Evolutionary conservation across 2,113 vertebrate genomes (phyloP), one percentile per base, ranked within the genome.

Genomic region (Carettochelys insculpta): DNA sequence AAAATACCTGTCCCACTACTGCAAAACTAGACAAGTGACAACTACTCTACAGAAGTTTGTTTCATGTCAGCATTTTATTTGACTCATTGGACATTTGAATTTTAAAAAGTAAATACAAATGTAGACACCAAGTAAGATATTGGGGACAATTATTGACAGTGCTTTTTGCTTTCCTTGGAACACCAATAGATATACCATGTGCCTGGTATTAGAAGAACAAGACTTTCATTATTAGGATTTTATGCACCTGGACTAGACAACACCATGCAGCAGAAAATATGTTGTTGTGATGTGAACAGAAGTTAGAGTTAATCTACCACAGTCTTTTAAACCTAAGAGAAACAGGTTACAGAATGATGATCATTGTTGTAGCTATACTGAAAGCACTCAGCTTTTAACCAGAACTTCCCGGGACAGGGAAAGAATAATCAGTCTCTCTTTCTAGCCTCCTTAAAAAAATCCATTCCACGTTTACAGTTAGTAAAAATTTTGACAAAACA

Each of bases 31-130:
- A 58, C 83, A 94, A 94, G 77, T 95, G 95, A 89, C 82, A 91
- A 89, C 95, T 87, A 95, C 41, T 41, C 79, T 43, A 71, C 41
- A 51, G 0, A 0, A 90, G n/a, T 83, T 83, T 88, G 51, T 78
- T 41, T 56, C 10, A 94, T 92, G 96, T 95, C 91, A 88, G 90
- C 79, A 96, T 96, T 82, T 93, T 94, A 81, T 86, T 97, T 94
- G 93, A 97, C 94, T 90, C 83, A 90, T 94, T 96, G 95, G 95
- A 96, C 96, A 97, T 95, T 38, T 43, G 83, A 92, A 92, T 85
- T 45, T n/a, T 81, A 90, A 82, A 78, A 89, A 85, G 77, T 92
- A 95, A 95, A 96, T 95, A 93, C 94, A 95, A 96, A 97, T 87
- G 41, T 90, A 95, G 97, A 95, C 0, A 2, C 92, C 53, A 87